Evolutionary conservation across 2,113 vertebrate species (phyloP).

Genomic region (Barnardius zonarius): DNA sequence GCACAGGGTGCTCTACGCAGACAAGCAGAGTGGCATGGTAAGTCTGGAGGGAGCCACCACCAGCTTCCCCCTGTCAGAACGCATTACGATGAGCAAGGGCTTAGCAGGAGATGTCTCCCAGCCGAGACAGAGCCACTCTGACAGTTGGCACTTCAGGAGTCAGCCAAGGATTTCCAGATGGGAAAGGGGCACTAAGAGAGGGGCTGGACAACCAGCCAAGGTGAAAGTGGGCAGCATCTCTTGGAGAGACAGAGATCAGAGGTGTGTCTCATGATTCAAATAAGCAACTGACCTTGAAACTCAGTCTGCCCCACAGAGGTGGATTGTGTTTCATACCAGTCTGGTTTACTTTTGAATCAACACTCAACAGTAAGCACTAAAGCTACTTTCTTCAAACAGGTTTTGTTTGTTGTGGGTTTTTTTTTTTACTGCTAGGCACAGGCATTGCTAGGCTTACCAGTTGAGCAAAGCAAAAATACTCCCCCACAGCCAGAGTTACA

Average conservation of each 20-base stretch:
- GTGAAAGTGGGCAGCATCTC: not conserved
- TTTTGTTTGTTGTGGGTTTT: not conserved
- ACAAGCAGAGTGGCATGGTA: fast-evolving
- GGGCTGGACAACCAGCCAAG: not conserved
- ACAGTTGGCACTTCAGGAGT: not conserved
- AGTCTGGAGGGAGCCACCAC: not conserved
- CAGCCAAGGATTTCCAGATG: not conserved
- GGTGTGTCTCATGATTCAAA: not conserved
- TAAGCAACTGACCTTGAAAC: not conserved
- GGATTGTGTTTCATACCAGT: not conserved
- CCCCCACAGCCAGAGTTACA: not conserved
- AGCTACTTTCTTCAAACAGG: not conserved
- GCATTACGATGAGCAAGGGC: not conserved
- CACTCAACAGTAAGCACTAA: not conserved
- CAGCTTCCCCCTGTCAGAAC: constrained; percentile 3
- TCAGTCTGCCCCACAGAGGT: fast-evolving
- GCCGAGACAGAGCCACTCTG: fast-evolving
- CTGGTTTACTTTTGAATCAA: not conserved
- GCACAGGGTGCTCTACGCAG: not conserved
- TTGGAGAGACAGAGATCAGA: not conserved
- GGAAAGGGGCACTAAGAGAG: not conserved
- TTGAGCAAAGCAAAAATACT: not conserved
- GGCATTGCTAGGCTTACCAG: not conserved
- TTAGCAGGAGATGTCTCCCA: not conserved
- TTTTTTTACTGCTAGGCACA: not conserved